These are phyloP conservation scores for Drosophila busckii DNA, from an alignment of 1,140 invertebrate genomes.

Conservation along the genomic window DNA sequence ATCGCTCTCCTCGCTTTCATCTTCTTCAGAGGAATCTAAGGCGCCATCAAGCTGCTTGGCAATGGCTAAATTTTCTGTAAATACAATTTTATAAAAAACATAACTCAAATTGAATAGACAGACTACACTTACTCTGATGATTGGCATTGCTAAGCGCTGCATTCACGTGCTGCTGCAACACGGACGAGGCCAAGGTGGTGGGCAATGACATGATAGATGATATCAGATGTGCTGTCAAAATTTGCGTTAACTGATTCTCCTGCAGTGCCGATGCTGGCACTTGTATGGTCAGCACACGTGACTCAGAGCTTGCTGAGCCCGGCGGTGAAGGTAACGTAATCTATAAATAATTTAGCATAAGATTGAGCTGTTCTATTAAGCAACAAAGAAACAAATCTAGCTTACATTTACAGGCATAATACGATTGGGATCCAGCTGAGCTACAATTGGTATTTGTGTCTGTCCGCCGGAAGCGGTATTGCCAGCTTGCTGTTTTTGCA, in stretches of 20 bases:
- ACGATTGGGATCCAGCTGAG: slow-evolving; percentile 78
- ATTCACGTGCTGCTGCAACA: slow-evolving; percentile 92
- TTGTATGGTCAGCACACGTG: slow-evolving; percentile 88
- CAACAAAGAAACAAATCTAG: background rate
- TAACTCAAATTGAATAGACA: background rate
- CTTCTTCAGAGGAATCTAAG: slow-evolving; percentile 87
- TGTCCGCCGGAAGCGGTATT: slow-evolving; percentile 28
- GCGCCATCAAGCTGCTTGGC: slow-evolving; percentile 83
- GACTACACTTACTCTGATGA: slow-evolving; percentile 60
- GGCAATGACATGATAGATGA: slow-evolving; percentile 91
- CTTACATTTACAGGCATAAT: slow-evolving; percentile 78
- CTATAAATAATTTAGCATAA: slow-evolving; percentile 27
- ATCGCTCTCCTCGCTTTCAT: slow-evolving; percentile 85
- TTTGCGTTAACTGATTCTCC: slow-evolving; percentile 83
- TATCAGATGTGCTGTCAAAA: slow-evolving; percentile 89
- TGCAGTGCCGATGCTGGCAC: slow-evolving; percentile 90
- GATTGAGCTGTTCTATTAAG: slow-evolving; percentile 14
- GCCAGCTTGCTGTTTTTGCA: slow-evolving; percentile 67
- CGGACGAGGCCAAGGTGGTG: slow-evolving; percentile 86
- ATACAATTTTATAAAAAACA: background rate
- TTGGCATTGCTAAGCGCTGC: slow-evolving; percentile 84
- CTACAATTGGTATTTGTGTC: slow-evolving; percentile 73
- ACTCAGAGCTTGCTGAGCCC: slow-evolving; percentile 83
- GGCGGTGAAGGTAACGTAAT: slow-evolving; percentile 84
- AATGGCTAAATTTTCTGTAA: slow-evolving; percentile 59